Conservation (phyloP, 2,113 vertebrate species). For the Syngnathus typhle region DNA sequence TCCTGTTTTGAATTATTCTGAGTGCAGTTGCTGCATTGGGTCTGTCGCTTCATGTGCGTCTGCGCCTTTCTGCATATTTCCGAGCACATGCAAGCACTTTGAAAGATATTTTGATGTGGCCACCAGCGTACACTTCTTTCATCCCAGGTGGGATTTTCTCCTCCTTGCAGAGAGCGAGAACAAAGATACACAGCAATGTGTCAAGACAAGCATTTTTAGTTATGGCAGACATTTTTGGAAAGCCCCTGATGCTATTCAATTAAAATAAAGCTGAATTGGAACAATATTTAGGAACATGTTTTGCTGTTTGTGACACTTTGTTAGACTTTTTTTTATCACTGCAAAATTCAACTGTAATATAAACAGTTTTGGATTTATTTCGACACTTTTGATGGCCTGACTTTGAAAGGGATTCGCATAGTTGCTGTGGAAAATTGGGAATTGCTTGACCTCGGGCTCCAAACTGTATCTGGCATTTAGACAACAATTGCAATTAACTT, state of each 20-base stretch:
- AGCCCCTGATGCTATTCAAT: not conserved
- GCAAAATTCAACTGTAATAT: too few relatives aligned
- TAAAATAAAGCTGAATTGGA: not conserved
- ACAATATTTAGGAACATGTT: not conserved
- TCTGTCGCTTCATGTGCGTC: not conserved
- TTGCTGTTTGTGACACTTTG: not conserved
- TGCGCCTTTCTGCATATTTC: not conserved
- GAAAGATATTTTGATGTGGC: not conserved
- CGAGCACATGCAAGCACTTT: slow-evolving; percentile 4
- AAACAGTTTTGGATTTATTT: too few relatives aligned
- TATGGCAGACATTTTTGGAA: not conserved
- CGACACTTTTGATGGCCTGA: too few relatives aligned
- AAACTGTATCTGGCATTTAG: not conserved
- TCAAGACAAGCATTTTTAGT: not conserved
- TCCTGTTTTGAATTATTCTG: not conserved
- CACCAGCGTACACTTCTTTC: not conserved
- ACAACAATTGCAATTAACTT: not conserved
- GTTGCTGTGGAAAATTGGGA: too few relatives aligned
- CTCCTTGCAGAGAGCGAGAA: not conserved
- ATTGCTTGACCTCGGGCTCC: too few relatives aligned
- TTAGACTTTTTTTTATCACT: too few relatives aligned
- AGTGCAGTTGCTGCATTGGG: not conserved
- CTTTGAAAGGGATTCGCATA: too few relatives aligned
- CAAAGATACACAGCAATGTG: not conserved
- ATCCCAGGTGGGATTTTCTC: not conserved